Percentiles rank a stretch among this genome's conserved stretches.
These are phyloP conservation scores for Siniperca knerii DNA, from an alignment of 2,113 vertebrate genomes.

Conservation along the genomic window DNA sequence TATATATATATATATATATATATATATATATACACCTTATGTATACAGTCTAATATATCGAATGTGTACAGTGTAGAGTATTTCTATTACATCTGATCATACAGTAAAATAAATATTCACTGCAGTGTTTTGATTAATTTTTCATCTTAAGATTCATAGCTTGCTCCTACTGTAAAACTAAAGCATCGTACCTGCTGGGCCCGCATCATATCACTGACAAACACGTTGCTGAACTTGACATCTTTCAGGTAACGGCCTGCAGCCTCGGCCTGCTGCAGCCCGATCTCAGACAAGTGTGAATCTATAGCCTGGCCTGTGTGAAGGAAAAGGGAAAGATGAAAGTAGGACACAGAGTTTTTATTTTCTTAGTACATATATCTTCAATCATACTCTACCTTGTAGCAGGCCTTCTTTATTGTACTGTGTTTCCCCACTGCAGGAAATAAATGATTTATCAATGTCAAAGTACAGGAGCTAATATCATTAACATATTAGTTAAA, in stretches of 20 bases:
- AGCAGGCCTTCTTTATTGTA: constrained; percentile 94
- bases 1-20: too few relatives aligned
- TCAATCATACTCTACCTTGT: constrained; percentile 86
- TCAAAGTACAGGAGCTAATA: background rate
- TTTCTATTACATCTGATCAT: background rate
- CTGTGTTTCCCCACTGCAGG: constrained; percentile 91
- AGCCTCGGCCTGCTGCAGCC: constrained; percentile 90
- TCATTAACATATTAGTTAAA: background rate
- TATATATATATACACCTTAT: background rate
- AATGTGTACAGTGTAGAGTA: too few relatives aligned
- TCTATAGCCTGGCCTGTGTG: constrained; percentile 91
- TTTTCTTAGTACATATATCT: background rate
- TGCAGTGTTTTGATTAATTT: background rate
- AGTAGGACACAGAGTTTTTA: background rate
- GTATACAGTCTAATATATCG: background rate
- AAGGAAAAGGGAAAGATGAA: background rate
- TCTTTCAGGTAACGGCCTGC: constrained; percentile 89
- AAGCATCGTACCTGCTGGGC: constrained; percentile 86
- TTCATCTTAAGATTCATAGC: background rate
- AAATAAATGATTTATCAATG: constrained; percentile 27
- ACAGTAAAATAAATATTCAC: background rate
- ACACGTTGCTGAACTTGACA: constrained; percentile 89
- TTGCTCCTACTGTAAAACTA: background rate
- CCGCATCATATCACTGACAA: constrained; percentile 91
- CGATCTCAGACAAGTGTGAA: constrained; percentile 88